Evolutionary conservation across 2,888 invertebrate species (phyloP).

Genomic region (Schrankia costaestrigalis): DNA sequence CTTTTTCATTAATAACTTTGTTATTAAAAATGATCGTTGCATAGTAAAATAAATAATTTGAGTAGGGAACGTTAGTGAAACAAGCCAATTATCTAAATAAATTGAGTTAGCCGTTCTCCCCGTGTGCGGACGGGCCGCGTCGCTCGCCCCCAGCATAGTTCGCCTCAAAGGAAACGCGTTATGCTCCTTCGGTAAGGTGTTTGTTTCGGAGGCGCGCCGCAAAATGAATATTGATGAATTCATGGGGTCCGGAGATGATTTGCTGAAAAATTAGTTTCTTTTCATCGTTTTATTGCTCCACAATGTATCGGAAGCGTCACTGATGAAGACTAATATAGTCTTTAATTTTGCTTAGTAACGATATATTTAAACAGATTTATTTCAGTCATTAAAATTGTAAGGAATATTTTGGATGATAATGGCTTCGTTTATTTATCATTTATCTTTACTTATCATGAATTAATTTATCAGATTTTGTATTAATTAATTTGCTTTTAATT

Average conservation of each 20-base stretch:
- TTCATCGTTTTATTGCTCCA: conserved; percentile 76
- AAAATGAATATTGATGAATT: conserved; percentile 80
- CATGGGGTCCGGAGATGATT: conserved; percentile 77
- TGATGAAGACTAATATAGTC: conserved; percentile 78
- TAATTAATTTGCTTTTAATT: neutral
- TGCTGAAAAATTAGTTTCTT: conserved; percentile 79
- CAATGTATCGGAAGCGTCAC: conserved; percentile 55
- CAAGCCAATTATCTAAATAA: conserved; percentile 75
- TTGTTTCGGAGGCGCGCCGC: conserved; percentile 76
- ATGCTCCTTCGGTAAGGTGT: conserved; percentile 68
- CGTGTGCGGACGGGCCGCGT: conserved; percentile 30
- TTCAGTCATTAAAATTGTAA: conserved; percentile 32
- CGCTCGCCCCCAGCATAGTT: conserved; percentile 52
- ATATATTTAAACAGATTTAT: conserved; percentile 56
- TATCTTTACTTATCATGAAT: conserved; percentile 5
- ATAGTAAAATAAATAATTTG: conserved; percentile 42
- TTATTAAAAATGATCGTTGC: conserved; percentile 18
- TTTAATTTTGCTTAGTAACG: conserved; percentile 73
- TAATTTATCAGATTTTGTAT: conserved; percentile 6
- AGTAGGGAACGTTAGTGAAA: conserved; percentile 55
- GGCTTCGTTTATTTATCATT: conserved; percentile 24
- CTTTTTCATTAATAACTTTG: neutral
- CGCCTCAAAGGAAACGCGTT: conserved; percentile 67
- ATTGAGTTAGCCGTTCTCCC: conserved; percentile 62
- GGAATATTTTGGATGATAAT: conserved; percentile 14